Evolutionary conservation across 1,140 invertebrate genomes (phyloP), one percentile per base, ranked within the genome.

Genomic region (Drosophila sproati): DNA sequence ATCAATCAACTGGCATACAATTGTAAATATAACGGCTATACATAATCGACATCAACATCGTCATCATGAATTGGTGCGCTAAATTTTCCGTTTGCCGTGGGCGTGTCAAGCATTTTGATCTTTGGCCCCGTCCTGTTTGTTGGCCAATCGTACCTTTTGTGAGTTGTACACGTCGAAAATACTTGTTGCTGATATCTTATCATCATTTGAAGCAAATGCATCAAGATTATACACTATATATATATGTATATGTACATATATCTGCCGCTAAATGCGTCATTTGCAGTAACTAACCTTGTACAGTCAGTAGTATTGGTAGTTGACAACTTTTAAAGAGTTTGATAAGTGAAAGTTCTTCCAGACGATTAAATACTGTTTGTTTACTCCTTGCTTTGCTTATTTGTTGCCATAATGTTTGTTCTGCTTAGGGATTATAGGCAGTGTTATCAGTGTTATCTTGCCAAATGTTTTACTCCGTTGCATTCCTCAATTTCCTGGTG

Each of bases 161-260:
- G 12, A 37, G 5, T 55, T 77, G 41, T 51, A 28, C 12, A 39
- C n/a, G 56, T 52, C 7, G 28, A 20, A 48, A 12, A 45, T 7
- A 39, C 7, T 50, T 47, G 10, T 43, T 45, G 39, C 35, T 39
- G 34, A 68, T 79, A 79, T 55, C 76, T 73, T 57, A 63, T 48
- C 73, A 32, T 5, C 35, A 45, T 34, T 6, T 57, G 10, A 28
- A 48, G 2, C 31, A 28, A 54, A 34, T 55, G 52, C 43, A 48
- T 35, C 31, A 34, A 51, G 12, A 4, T 35, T 12, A 29, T 37
- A 45, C 20, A 35, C 20, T n/a, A 50, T 20, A 6, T 29, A 7
- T 3, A 2, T 10, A 12, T 20, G 1, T 20, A 20, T 20, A 20
- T 32, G 3, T 29, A 7, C 5, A 2, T 10, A 12, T 55, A 35